Evolutionary conservation across 2,113 vertebrate species (phyloP).

Genomic region (Sinocyclocheilus maitianheensis): DNA sequence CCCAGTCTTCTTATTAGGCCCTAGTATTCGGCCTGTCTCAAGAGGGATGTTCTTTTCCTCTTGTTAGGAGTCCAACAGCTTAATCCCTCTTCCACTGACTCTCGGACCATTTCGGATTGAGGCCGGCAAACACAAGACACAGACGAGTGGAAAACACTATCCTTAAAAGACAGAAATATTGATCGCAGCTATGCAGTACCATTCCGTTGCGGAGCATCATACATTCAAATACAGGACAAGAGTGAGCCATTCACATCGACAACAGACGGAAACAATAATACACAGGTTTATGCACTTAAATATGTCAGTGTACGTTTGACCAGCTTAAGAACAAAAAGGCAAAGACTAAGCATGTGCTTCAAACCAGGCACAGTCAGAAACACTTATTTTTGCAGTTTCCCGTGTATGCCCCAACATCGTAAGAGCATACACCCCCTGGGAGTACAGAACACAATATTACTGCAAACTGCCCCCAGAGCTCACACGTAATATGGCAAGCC

Average conservation of each 20-base stretch:
- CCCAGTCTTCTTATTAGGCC: slow-evolving; percentile 35
- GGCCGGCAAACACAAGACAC: slow-evolving; percentile 35
- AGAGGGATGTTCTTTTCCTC: slow-evolving; percentile 45
- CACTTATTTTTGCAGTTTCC: not conserved
- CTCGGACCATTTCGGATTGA: slow-evolving; percentile 14
- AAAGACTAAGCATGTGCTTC: not conserved
- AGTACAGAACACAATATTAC: slow-evolving; percentile 18
- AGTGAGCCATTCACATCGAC: not conserved
- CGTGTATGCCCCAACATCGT: not conserved
- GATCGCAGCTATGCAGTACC: not conserved
- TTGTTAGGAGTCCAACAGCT: slow-evolving; percentile 50
- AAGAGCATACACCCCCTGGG: slow-evolving; percentile 14
- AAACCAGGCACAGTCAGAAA: not conserved
- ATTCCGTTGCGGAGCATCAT: not conserved
- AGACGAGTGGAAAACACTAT: slow-evolving; percentile 8
- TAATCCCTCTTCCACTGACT: slow-evolving; percentile 47
- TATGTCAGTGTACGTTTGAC: not conserved
- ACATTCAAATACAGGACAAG: not conserved
- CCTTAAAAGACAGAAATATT: slow-evolving; percentile 19
- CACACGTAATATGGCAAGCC: slow-evolving; percentile 27
- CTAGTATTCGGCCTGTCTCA: slow-evolving; percentile 25
- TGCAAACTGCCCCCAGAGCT: slow-evolving; percentile 24
- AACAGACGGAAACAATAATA: not conserved
- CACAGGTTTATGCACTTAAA: not conserved
- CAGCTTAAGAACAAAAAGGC: not conserved